These are phyloP conservation scores for Rhopalosiphum maidis DNA, from an alignment of 1,140 invertebrate species.

Conservation along the genomic window DNA sequence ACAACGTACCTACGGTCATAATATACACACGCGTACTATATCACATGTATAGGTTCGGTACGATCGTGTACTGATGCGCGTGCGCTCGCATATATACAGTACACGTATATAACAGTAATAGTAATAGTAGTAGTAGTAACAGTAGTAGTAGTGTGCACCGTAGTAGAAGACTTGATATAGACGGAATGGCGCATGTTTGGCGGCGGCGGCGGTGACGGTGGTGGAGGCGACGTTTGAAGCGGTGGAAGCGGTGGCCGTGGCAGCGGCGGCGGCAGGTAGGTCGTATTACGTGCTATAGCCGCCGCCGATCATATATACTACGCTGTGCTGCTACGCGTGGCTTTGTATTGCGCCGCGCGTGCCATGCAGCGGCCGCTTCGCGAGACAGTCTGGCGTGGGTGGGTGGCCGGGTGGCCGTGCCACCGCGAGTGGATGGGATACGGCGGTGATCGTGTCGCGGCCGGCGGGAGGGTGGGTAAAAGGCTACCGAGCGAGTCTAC, in stretches of 20 bases:
- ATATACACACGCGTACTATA: neutral
- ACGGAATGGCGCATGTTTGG: slow-evolving; percentile 49
- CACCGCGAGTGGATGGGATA: neutral
- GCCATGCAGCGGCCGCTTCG: neutral
- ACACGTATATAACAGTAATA: neutral
- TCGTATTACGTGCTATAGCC: neutral
- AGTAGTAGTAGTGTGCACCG: slow-evolving; percentile 1
- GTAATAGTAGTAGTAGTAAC: neutral
- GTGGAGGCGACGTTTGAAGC: neutral
- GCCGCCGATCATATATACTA: neutral
- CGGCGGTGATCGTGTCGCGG: neutral
- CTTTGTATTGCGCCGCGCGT: neutral
- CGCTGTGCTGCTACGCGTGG: neutral
- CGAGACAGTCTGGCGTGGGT: neutral
- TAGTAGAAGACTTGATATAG: slow-evolving; percentile 50
- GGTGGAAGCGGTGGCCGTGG: neutral
- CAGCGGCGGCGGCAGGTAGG: neutral
- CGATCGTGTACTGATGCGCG: neutral
- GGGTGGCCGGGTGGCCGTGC: neutral
- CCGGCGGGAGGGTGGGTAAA: neutral
- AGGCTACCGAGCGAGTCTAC: slow-evolving; percentile 20
- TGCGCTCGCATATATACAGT: neutral
- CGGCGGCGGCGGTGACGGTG: neutral
- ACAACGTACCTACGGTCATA: neutral
- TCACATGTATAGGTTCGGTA: neutral